These are phyloP conservation scores for Alethe diademata DNA, from an alignment of 2,113 vertebrate genomes.

Conservation along the genomic window DNA sequence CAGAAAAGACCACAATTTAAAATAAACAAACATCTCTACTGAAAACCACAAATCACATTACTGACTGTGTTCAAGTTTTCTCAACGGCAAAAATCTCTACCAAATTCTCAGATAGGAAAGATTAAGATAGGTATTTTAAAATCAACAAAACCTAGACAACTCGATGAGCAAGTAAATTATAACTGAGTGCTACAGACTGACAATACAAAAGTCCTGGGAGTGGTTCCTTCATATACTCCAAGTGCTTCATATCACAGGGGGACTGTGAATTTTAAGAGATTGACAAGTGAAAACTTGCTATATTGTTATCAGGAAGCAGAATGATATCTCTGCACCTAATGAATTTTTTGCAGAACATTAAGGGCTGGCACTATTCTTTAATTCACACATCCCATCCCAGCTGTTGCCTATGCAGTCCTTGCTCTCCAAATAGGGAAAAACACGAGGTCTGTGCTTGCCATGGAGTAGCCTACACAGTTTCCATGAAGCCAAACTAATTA, in stretches of 20 bases:
- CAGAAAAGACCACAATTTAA: neutral
- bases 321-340: neutral
- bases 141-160: neutral
- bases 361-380: neutral
- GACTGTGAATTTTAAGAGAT: neutral
- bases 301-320: conserved; percentile 11
- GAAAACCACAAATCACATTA: neutral
- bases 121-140: neutral
- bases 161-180: neutral
- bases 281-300: neutral
- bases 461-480: neutral
- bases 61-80: neutral
- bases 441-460: neutral
- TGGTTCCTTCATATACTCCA: neutral
- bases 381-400: neutral
- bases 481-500: conserved; percentile 40
- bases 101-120: neutral
- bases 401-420: neutral
- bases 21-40: neutral
- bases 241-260: neutral
- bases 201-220: neutral
- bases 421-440: neutral
- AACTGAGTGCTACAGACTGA: neutral
- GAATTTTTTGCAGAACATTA: neutral
- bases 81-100: neutral